Conservation (phyloP, 2,113 vertebrate genomes). For the Natator depressus region DNA sequence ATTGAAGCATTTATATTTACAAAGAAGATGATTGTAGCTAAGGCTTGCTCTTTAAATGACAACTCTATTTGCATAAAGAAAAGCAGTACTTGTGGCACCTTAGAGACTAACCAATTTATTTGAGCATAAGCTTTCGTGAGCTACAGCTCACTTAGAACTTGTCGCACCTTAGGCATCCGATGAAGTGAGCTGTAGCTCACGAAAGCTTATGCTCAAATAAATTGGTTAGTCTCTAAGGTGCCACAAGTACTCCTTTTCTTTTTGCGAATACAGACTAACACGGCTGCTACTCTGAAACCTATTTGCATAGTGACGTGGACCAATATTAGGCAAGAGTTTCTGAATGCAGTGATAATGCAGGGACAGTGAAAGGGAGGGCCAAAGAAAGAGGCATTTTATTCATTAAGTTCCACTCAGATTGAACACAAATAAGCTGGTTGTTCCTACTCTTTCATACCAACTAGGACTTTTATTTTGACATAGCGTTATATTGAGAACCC, state of each 20-base stretch:
- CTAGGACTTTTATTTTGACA: neutral
- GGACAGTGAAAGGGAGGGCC: constrained; percentile 25
- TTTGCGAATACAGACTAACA: no score
- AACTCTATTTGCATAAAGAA: constrained; percentile 40
- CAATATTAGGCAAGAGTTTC: constrained; percentile 32
- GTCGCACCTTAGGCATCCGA: no score
- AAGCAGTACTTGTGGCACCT: no score
- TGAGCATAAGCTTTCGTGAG: no score
- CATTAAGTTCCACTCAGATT: neutral
- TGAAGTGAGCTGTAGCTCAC: no score
- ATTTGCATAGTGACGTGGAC: constrained; percentile 38
- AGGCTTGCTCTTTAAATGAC: constrained; percentile 15
- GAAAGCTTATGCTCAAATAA: no score
- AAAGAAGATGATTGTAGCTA: constrained; percentile 22
- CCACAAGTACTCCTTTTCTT: no score
- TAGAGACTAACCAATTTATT: no score
- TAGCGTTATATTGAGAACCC: neutral
- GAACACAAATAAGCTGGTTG: neutral
- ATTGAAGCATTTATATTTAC: constrained; percentile 71
- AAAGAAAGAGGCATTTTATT: constrained; percentile 42
- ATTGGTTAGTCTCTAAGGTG: no score
- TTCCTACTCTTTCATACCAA: neutral
- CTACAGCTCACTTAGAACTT: no score
- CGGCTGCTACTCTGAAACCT: neutral
- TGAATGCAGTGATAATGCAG: constrained; percentile 35